Evolutionary conservation across 2,113 vertebrate genomes (phyloP), one percentile per base, ranked within the genome.

Genomic region (human): DNA sequence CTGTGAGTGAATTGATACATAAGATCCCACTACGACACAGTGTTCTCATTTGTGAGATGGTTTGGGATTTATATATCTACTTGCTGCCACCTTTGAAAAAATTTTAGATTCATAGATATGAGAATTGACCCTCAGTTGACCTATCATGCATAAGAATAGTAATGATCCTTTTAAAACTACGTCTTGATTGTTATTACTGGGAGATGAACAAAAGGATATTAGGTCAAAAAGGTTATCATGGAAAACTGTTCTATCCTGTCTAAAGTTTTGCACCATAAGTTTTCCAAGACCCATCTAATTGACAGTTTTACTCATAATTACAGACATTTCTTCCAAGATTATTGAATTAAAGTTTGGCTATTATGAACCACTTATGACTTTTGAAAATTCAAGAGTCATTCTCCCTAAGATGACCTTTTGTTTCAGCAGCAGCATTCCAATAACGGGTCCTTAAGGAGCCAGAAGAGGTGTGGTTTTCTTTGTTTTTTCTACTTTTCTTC

Each of bases 301-400:
- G 45, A 93, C 13, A 66, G 22, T 90, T 52, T 70, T 61, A 81
- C 48, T 87, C 48, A 55, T 48, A 55, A 78, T 64, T 76, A 76
- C 48, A 48, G 94, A 66, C 70, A 35, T 76, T 89, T 93, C 35
- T 61, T 64, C 59, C 57, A 85, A 80, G 55, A 90, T 93, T 84
- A 96, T 95, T 98, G 35, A n/a, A 55, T 10, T 95, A 61, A 45
- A 70, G 80, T 87, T 94, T 96, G 97, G 79, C 27, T 94, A 6
- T 81, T 82, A 94, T 80, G 89, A 97, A 83, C 81, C 89, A 38
- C 64, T 94, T 94, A 90, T 80, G 86, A 91, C 73, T 93, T 96
- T 90, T 95, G 82, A 91, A 96, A 96, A 64, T 72, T 94, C 27
- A 64, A 64, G 48, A 90, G 64, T 96, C 88, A 64, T 86, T 95